A percentile compares a stretch with the other conserved stretches of the same genome.
Conservation (phyloP, 1,140 invertebrate genomes). For the Nymphalis io region DNA sequence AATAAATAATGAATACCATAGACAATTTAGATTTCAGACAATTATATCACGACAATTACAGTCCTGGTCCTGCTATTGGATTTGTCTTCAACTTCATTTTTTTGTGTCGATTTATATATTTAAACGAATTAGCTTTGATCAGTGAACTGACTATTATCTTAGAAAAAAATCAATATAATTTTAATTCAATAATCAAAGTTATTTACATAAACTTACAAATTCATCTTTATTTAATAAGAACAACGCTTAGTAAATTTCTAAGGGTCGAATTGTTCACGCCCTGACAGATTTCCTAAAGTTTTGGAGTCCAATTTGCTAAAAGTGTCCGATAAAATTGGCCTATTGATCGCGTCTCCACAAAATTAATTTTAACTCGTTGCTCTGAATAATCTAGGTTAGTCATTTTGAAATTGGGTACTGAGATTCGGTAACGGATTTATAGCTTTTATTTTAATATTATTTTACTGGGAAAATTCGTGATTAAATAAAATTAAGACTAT, state of each 20-base stretch:
- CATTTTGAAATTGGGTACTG: conserved; percentile 6
- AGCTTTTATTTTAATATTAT: not conserved
- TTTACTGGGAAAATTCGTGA: too few species aligned
- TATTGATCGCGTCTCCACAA: conserved; percentile 25
- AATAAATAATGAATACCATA: too few species aligned
- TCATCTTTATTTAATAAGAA: not conserved
- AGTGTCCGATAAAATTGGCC: conserved; percentile 25
- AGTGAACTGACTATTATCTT: too few species aligned
- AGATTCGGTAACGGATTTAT: not conserved
- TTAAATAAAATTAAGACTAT: too few species aligned
- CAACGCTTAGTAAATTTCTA: conserved; percentile 1
- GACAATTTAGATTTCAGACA: too few species aligned
- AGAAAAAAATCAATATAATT: too few species aligned
- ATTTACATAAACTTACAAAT: conserved; percentile 10
- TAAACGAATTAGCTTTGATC: too few species aligned
- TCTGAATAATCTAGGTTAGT: conserved; percentile 3
- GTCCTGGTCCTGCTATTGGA: too few species aligned
- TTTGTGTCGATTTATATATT: too few species aligned
- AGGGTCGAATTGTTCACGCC: conserved; percentile 10
- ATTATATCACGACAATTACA: too few species aligned
- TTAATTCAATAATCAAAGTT: not conserved
- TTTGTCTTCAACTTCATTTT: too few species aligned
- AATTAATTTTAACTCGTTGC: conserved; percentile 24
- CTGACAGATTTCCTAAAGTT: conserved; percentile 21
- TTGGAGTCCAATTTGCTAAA: conserved; percentile 16